Evolutionary conservation across 2,113 vertebrate species (phyloP).

Genomic region (Mus pahari): DNA sequence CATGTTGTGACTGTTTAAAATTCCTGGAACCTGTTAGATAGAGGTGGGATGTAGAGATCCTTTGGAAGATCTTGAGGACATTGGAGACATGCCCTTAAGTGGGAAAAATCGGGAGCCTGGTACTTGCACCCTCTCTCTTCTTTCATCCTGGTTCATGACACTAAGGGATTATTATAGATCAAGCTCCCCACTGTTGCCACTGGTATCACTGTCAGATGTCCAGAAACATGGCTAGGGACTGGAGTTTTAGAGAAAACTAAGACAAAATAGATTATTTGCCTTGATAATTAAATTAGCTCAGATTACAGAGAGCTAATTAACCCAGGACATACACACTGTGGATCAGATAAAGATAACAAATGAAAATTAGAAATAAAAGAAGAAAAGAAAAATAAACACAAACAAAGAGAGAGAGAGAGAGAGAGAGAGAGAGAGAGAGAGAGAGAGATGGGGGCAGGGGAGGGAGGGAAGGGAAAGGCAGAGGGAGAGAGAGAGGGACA

Average conservation of each 20-base stretch:
- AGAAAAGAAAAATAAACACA: not conserved
- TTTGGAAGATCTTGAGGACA: not conserved
- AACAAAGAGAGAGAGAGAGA: not conserved
- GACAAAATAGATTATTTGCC: not conserved
- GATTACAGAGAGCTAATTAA: not conserved
- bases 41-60: not conserved
- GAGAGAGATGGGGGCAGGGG: too few relatives aligned
- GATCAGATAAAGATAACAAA: not conserved
- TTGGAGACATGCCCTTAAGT: not conserved
- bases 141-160: not conserved
- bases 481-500: not conserved
- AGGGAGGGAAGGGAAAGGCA: not conserved
- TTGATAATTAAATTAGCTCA: not conserved
- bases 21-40: not conserved
- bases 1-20: not conserved
- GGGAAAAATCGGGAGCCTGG: not conserved
- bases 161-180: not conserved
- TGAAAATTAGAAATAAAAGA: not conserved
- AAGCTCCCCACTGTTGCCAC: too few relatives aligned
- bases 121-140: not conserved
- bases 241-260: not conserved
- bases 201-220: not conserved
- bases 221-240: not conserved
- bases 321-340: not conserved
- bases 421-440: not conserved